These are phyloP conservation scores for Lepidostoma basale DNA, from an alignment of 1,140 invertebrate species.

Conservation along the genomic window DNA sequence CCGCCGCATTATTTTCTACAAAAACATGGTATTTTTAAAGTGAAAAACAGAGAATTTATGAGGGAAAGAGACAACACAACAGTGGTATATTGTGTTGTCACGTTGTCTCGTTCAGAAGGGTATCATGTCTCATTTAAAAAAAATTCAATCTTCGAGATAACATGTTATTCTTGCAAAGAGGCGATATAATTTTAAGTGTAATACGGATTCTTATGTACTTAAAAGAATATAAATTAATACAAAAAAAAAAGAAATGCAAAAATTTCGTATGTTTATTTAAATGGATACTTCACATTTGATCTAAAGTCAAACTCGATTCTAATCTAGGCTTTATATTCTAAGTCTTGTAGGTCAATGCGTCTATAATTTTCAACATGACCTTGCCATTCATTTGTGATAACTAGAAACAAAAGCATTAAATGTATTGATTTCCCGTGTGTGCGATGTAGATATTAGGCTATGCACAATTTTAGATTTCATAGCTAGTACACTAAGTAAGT, in stretches of 20 bases:
- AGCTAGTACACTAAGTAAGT: constrained; percentile 6
- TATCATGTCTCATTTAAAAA: too few relatives aligned
- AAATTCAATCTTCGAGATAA: too few relatives aligned
- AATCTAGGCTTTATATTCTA: not conserved
- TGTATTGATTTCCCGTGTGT: not conserved
- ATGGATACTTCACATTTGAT: not conserved
- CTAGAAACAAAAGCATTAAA: not conserved
- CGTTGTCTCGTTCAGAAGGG: too few relatives aligned
- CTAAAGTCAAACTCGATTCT: not conserved
- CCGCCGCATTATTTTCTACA: too few relatives aligned
- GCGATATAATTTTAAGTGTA: too few relatives aligned
- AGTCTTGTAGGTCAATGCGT: not conserved
- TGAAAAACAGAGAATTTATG: too few relatives aligned
- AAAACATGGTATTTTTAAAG: too few relatives aligned
- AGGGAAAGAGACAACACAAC: too few relatives aligned
- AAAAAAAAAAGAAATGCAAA: not conserved
- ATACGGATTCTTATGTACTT: too few relatives aligned
- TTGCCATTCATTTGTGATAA: not conserved
- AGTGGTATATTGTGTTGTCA: too few relatives aligned
- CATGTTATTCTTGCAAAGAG: too few relatives aligned
- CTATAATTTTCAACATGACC: not conserved
- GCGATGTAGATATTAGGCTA: constrained; percentile 4
- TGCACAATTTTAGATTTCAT: constrained; percentile 21
- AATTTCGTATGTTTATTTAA: not conserved
- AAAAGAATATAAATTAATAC: not conserved